These are phyloP conservation scores for Tinamus guttatus DNA, from an alignment of 2,113 vertebrate genomes.

Conservation along the genomic window DNA sequence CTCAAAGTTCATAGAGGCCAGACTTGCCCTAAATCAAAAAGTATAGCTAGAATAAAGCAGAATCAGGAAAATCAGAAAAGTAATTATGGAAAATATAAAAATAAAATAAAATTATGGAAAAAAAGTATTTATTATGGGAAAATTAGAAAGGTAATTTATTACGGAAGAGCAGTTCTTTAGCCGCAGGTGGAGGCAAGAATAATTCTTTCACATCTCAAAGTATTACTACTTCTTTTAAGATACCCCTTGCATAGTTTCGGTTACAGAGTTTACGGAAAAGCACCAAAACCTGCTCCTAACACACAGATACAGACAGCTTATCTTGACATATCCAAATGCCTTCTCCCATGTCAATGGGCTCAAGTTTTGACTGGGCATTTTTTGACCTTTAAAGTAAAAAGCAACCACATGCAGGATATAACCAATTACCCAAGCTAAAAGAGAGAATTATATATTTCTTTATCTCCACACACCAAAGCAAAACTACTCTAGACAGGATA, in stretches of 20 bases:
- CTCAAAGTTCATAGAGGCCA: not conserved
- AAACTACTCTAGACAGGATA: not conserved
- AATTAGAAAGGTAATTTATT: not conserved
- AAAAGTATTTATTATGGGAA: too few relatives aligned
- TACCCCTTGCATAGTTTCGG: not conserved
- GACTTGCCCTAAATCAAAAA: not conserved
- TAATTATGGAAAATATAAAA: too few relatives aligned
- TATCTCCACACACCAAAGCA: not conserved
- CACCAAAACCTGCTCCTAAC: not conserved
- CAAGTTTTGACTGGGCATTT: not conserved
- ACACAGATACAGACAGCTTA: not conserved
- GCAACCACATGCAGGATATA: not conserved
- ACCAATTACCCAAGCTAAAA: not conserved
- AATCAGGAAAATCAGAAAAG: not conserved
- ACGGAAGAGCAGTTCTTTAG: not conserved
- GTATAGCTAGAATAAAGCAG: not conserved
- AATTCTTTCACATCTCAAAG: not conserved
- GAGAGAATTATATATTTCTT: not conserved
- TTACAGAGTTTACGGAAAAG: not conserved
- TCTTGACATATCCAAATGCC: not conserved
- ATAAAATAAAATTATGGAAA: too few relatives aligned
- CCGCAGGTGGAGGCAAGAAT: not conserved
- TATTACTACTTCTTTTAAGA: not conserved
- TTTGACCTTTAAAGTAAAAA: not conserved
- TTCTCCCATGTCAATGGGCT: not conserved